Evolutionary conservation across 1,140 invertebrate genomes (phyloP).

Genomic region (Drosophila pallidifrons): DNA sequence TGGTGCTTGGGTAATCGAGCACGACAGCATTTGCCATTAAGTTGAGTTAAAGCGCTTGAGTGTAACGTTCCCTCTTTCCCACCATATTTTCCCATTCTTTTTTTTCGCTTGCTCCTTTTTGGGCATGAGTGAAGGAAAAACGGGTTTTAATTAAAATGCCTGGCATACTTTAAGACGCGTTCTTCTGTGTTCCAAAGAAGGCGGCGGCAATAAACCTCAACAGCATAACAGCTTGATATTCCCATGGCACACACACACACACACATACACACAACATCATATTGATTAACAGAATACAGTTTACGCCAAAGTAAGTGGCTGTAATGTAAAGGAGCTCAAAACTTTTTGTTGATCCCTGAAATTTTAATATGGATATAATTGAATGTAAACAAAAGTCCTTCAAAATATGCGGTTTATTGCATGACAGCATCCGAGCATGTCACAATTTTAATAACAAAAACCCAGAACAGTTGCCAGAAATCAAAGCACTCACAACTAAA

Average conservation of each 20-base stretch:
- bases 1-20: conserved; percentile 70
- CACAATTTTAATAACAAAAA: neutral
- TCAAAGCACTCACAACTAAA: neutral
- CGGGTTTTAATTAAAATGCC: conserved; percentile 78
- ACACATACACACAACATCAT: neutral
- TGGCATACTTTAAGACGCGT: conserved; percentile 72
- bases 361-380: conserved; percentile 39
- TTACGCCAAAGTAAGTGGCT: conserved; percentile 10
- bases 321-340: conserved; percentile 8
- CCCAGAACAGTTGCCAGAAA: neutral
- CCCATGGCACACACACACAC: neutral
- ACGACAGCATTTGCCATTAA: conserved; percentile 81
- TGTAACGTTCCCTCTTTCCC: conserved; percentile 26
- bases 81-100: conserved; percentile 1
- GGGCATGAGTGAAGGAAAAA: conserved; percentile 31
- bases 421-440: neutral
- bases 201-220: conserved; percentile 48
- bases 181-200: conserved; percentile 4
- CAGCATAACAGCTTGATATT: conserved; percentile 16
- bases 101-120: conserved; percentile 18
- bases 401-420: neutral
- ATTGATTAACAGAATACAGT: conserved; percentile 35
- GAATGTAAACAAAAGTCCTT: conserved; percentile 30
- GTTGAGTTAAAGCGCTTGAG: conserved; percentile 69
- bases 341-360: conserved; percentile 29